Conservation (phyloP, 2,113 vertebrate genomes). For the Peromyscus californicus region DNA sequence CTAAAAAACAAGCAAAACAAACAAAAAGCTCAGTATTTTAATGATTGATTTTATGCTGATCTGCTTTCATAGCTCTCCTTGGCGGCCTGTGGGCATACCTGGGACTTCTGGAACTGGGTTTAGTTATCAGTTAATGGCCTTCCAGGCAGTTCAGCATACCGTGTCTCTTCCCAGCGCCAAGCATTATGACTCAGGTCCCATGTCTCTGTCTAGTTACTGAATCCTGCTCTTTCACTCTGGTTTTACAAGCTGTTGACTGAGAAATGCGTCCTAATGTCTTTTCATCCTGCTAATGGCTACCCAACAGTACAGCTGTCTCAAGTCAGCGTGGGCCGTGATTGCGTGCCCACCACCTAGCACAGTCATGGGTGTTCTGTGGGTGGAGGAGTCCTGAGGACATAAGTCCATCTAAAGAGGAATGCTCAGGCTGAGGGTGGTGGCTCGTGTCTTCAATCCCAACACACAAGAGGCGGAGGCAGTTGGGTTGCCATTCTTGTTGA, state of each 20-base stretch:
- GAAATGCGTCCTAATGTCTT: neutral
- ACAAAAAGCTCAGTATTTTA: neutral
- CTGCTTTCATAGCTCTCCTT: neutral
- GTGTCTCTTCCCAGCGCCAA: neutral
- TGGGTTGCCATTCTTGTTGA: neutral
- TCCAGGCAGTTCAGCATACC: neutral
- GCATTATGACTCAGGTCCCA: neutral
- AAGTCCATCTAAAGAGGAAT: neutral
- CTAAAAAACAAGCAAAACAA: neutral
- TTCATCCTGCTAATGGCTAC: neutral
- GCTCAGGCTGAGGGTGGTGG: neutral
- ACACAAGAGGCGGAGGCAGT: neutral
- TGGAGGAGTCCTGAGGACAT: neutral
- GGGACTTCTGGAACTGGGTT: neutral
- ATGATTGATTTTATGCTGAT: neutral
- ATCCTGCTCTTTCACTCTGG: neutral
- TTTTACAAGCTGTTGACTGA: neutral
- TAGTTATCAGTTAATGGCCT: neutral
- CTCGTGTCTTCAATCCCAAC: neutral
- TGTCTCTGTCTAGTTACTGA: neutral
- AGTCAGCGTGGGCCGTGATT: neutral
- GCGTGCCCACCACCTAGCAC: neutral
- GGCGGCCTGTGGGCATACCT: neutral
- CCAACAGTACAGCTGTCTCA: neutral
- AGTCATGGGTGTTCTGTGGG: neutral